Conservation (phyloP, 2,888 invertebrate species). For the Malachius bipustulatus region DNA sequence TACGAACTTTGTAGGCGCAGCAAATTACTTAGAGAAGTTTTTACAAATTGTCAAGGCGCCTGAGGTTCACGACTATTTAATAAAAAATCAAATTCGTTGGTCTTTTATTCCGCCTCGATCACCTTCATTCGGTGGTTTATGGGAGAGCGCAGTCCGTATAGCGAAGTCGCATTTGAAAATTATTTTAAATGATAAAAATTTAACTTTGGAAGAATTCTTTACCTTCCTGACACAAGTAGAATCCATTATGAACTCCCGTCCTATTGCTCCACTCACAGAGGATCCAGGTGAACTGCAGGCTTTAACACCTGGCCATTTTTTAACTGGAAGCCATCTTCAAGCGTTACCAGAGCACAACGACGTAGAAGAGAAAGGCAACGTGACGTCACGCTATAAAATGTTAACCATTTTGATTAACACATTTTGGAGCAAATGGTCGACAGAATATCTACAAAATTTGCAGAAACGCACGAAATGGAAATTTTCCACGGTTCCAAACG, state of each 20-base stretch:
- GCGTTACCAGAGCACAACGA: conserved; percentile 17
- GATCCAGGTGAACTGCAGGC: conserved; percentile 20
- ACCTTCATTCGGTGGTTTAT: conserved; percentile 26
- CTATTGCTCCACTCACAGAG: conserved; percentile 18
- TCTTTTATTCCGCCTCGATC: conserved; percentile 24
- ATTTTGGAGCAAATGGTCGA: too few species aligned
- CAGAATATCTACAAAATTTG: too few species aligned
- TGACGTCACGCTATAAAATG: too few species aligned
- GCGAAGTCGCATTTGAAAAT: conserved; percentile 23
- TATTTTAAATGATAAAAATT: conserved; percentile 16
- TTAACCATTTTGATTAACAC: too few species aligned
- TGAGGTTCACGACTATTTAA: too few species aligned
- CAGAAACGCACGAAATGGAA: too few species aligned
- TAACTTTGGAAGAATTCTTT: too few species aligned
- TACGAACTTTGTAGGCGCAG: conserved; percentile 7
- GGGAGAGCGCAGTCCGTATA: conserved; percentile 25
- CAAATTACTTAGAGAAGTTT: too few species aligned
- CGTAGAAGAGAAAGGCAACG: too few species aligned
- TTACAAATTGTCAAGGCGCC: too few species aligned
- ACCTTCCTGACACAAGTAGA: conserved; percentile 25
- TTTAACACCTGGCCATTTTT: conserved; percentile 23
- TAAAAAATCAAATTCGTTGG: too few species aligned
- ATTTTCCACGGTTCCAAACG: too few species aligned
- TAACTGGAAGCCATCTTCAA: conserved; percentile 18
- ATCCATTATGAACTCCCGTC: conserved; percentile 24